phyloP scores from a whole-genome alignment of 2,113 vertebrate species.

The Nicator chloris region DNA sequence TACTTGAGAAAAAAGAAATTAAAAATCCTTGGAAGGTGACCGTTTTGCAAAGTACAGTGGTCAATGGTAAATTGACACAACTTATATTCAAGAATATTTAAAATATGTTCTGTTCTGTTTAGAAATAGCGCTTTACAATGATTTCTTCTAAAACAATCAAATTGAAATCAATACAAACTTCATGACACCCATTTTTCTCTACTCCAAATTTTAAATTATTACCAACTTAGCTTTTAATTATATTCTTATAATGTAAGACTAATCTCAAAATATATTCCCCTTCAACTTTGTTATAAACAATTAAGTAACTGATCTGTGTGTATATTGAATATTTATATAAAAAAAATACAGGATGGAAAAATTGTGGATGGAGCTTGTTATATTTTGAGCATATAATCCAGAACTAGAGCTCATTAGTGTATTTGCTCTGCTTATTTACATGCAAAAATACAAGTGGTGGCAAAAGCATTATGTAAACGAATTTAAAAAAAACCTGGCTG shows the following conservation, averaged over 20 bases:
- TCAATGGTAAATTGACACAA: neutral
- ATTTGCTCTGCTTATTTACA: neutral
- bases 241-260: neutral
- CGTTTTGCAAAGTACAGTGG: neutral
- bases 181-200: neutral
- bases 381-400: neutral
- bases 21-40: neutral
- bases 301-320: neutral
- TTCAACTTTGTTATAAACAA: neutral
- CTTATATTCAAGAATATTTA: neutral
- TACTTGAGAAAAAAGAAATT: neutral
- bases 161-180: neutral
- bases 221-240: neutral
- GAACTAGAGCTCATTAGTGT: neutral
- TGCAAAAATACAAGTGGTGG: neutral
- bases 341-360: neutral
- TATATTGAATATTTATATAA: neutral
- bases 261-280: neutral
- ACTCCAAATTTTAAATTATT: neutral
- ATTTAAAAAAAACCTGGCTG: fast-evolving
- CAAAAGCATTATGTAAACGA: neutral
- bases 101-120: neutral
- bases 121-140: neutral
- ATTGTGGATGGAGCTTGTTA: neutral
- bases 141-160: neutral